Evolutionary conservation across 2,888 invertebrate species (phyloP).

Genomic region (Empis stercorea): DNA sequence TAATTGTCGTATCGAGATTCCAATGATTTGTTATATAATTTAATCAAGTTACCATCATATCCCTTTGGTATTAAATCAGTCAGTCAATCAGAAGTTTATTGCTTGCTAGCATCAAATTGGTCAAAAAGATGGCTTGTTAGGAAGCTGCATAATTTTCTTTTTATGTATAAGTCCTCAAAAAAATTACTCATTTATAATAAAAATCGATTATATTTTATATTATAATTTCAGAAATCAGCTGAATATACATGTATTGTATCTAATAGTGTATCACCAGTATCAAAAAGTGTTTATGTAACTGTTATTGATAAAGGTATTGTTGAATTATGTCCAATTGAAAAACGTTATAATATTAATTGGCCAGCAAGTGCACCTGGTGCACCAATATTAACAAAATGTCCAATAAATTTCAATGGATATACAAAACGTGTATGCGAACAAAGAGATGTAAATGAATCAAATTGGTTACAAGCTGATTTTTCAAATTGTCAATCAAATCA

Average conservation of each 20-base stretch:
- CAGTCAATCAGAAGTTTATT: too few relatives aligned
- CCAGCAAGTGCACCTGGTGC: constrained; percentile 61
- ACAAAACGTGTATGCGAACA: constrained; percentile 45
- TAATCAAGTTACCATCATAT: too few relatives aligned
- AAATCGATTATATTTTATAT: too few relatives aligned
- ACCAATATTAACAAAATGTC: constrained; percentile 51
- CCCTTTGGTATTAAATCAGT: too few relatives aligned
- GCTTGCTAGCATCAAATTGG: too few relatives aligned
- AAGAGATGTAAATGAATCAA: constrained; percentile 48
- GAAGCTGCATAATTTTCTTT: too few relatives aligned
- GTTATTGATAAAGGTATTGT: constrained; percentile 47
- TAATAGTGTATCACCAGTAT: constrained; percentile 41
- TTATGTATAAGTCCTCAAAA: too few relatives aligned
- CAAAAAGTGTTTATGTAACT: constrained; percentile 50
- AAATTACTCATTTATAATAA: too few relatives aligned
- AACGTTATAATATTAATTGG: constrained; percentile 48
- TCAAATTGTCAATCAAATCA: constrained; percentile 57
- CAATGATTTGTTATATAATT: too few relatives aligned
- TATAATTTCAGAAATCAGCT: constrained; percentile 51
- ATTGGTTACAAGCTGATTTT: constrained; percentile 66
- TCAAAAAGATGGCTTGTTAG: too few relatives aligned
- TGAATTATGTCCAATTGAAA: constrained; percentile 43
- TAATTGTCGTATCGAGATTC: too few relatives aligned
- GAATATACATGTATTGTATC: constrained; percentile 64
- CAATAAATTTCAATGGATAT: constrained; percentile 41